These are phyloP conservation scores for Gulo gulo DNA, from an alignment of 2,113 vertebrate genomes.

Conservation along the genomic window DNA sequence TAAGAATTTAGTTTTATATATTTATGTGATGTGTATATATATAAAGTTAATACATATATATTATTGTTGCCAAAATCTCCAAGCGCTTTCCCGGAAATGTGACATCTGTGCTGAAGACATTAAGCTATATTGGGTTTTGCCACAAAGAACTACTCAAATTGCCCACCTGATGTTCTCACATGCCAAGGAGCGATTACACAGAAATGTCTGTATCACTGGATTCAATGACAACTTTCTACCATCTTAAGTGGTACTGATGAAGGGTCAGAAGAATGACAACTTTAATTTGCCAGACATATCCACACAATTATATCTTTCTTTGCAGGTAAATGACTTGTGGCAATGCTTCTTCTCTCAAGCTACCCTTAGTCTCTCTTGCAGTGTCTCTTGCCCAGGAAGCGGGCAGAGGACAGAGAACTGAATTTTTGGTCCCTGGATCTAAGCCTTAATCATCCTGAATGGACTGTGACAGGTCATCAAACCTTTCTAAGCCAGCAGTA, in stretches of 20 bases:
- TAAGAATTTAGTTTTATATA: background rate
- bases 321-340: background rate
- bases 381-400: too few relatives aligned
- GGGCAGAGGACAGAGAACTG: background rate
- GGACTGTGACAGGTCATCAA: background rate
- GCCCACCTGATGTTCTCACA: background rate
- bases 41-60: background rate
- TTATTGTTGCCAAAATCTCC: conserved; percentile 3
- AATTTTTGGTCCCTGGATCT: background rate
- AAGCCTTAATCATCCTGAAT: background rate
- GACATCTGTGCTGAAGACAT: conserved; percentile 18
- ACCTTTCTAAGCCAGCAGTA: background rate
- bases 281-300: background rate
- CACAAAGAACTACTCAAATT: background rate
- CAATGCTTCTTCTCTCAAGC: background rate
- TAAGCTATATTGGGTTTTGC: background rate
- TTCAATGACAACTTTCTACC: background rate
- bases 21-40: background rate
- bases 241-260: background rate
- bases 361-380: background rate
- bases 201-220: background rate
- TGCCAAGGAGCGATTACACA: background rate
- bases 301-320: background rate
- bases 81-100: background rate
- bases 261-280: background rate